Conservation (phyloP, 1,140 invertebrate genomes). For the Lanistes nyassanus region DNA sequence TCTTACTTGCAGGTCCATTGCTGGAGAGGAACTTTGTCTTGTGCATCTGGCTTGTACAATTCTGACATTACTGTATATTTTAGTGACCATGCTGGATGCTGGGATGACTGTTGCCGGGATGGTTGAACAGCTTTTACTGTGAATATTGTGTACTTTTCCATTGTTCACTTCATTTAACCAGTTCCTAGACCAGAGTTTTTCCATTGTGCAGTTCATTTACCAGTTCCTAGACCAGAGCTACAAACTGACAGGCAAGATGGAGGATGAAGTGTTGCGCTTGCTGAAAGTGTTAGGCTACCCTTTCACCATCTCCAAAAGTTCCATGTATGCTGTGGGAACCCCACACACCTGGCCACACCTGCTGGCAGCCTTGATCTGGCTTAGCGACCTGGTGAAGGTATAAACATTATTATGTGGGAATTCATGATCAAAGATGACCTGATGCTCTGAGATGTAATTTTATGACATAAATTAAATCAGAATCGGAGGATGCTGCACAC, state of each 20-base stretch:
- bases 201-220: conserved; percentile 56
- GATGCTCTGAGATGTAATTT: too few relatives aligned
- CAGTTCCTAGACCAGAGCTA: conserved; percentile 46
- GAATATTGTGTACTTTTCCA: neutral
- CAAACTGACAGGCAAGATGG: conserved; percentile 50
- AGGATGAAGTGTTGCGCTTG: conserved; percentile 59
- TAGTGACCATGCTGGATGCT: neutral
- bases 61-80: neutral
- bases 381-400: conserved; percentile 59
- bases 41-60: too few relatives aligned
- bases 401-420: too few relatives aligned
- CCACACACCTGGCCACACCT: conserved; percentile 62
- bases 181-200: too few relatives aligned
- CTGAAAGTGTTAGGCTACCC: conserved; percentile 60
- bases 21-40: too few relatives aligned
- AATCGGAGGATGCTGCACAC: too few relatives aligned
- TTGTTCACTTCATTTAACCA: neutral
- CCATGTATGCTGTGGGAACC: conserved; percentile 57
- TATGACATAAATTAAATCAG: too few relatives aligned
- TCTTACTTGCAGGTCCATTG: too few relatives aligned
- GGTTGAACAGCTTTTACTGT: neutral
- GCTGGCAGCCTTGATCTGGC: conserved; percentile 55
- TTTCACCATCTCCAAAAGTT: conserved; percentile 55
- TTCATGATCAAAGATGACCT: too few relatives aligned
- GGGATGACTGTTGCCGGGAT: neutral